Percentiles rank a stretch among this genome's conserved stretches.
phyloP scores from a whole-genome alignment of 2,113 vertebrate species.

The Lepus americanus region DNA sequence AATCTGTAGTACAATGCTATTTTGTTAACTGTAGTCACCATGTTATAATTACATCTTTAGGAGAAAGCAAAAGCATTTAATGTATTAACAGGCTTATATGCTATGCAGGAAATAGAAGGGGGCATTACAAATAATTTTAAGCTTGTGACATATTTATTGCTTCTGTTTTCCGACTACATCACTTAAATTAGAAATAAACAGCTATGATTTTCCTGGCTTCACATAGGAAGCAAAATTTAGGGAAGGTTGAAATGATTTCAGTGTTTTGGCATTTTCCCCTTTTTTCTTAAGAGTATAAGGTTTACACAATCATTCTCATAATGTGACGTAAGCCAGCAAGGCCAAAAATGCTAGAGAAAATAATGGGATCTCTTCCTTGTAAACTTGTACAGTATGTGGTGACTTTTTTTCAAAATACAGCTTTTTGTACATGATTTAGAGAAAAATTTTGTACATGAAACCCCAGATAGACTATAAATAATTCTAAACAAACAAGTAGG shows the following conservation, averaged over 20 bases:
- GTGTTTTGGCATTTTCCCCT: slow-evolving; percentile 81
- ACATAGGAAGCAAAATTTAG: slow-evolving; percentile 85
- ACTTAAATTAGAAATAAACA: slow-evolving; percentile 85
- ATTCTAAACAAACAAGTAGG: slow-evolving; percentile 90
- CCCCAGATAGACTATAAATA: slow-evolving; percentile 91
- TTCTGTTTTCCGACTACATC: slow-evolving; percentile 88
- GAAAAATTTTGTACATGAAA: slow-evolving; percentile 93
- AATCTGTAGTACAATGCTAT: too few relatives aligned
- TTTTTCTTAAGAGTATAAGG: slow-evolving; percentile 89
- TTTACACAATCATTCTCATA: slow-evolving; percentile 92
- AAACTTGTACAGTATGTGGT: slow-evolving; percentile 97
- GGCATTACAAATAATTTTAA: slow-evolving; percentile 88
- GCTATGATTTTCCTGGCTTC: slow-evolving; percentile 88
- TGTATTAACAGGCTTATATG: slow-evolving; percentile 88
- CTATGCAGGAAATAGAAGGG: slow-evolving; percentile 90
- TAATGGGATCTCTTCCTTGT: slow-evolving; percentile 93
- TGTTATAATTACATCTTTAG: too few relatives aligned
- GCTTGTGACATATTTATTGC: slow-evolving; percentile 90
- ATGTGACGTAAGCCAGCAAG: slow-evolving; percentile 92
- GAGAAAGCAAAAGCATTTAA: slow-evolving; percentile 84
- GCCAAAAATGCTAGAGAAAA: slow-evolving; percentile 91
- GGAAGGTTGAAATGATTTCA: slow-evolving; percentile 85
- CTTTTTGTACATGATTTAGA: slow-evolving; percentile 94
- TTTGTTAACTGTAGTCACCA: too few relatives aligned
- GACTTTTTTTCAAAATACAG: slow-evolving; percentile 93